Evolutionary conservation across 2,113 vertebrate species (phyloP).

Genomic region (Neofelis nebulosa): DNA sequence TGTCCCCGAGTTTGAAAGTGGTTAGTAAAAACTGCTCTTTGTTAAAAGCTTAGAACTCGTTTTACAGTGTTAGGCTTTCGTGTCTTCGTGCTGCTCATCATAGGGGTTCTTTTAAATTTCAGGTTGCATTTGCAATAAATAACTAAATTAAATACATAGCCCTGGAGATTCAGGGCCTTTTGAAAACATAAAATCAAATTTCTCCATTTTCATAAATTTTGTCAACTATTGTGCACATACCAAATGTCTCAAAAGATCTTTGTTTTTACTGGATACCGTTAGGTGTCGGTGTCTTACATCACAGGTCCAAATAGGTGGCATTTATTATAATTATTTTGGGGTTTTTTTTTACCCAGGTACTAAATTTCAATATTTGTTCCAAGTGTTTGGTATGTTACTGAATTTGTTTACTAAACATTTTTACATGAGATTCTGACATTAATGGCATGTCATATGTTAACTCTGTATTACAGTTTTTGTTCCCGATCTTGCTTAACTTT

Average conservation of each 20-base stretch:
- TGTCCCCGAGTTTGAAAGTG: constrained; percentile 74
- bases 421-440: constrained; percentile 33
- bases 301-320: not conserved
- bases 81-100: constrained; percentile 23
- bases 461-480: constrained; percentile 35
- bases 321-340: constrained; percentile 40
- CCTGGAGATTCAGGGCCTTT: constrained; percentile 61
- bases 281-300: not conserved
- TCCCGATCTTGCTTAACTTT: constrained; percentile 58
- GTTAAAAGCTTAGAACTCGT: constrained; percentile 59
- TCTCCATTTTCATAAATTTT: constrained; percentile 55
- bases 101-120: constrained; percentile 41
- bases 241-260: constrained; percentile 27
- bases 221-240: not conserved
- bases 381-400: constrained; percentile 37
- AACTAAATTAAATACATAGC: constrained; percentile 43
- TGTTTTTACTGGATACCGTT: constrained; percentile 53
- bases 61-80: constrained; percentile 56
- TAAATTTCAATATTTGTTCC: constrained; percentile 34
- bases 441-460: not conserved
- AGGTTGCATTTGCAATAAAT: constrained; percentile 60
- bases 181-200: constrained; percentile 67
- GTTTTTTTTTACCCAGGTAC: constrained; percentile 38
- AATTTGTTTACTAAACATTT: constrained; percentile 30
- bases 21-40: constrained; percentile 70